These are phyloP conservation scores for Oscheius sp. DNA, from an alignment of 2,888 invertebrate species.

Conservation along the genomic window DNA sequence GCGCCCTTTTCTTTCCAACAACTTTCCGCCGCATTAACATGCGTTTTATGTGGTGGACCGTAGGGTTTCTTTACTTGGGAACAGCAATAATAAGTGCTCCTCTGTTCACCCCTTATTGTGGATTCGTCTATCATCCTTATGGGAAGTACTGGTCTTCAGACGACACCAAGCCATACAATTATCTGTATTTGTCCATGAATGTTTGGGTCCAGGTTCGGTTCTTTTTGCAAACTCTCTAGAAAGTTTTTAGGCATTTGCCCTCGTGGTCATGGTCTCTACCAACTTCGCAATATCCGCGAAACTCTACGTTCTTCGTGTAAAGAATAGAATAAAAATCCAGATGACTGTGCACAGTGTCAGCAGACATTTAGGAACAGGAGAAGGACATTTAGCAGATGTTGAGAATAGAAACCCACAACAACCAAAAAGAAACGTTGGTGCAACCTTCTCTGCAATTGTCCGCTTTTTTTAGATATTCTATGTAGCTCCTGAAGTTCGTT, in stretches of 20 bases:
- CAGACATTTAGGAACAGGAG: too few species aligned
- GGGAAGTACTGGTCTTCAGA: slow-evolving; percentile 11
- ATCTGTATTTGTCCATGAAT: not conserved
- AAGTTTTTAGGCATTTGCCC: not conserved
- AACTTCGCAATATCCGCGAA: not conserved
- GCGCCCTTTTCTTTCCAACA: slow-evolving; percentile 8
- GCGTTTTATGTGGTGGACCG: not conserved
- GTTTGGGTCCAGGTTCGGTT: not conserved
- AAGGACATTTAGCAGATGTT: too few species aligned
- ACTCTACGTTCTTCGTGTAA: not conserved
- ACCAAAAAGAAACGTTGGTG: not conserved
- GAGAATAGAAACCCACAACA: not conserved
- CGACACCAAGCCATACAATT: not conserved
- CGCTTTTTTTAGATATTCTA: not conserved
- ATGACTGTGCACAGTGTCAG: not conserved
- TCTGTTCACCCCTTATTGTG: slow-evolving; percentile 15
- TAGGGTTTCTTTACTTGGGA: not conserved
- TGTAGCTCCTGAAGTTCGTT: not conserved
- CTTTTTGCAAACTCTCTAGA: not conserved
- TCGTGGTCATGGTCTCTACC: not conserved
- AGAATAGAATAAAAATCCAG: not conserved
- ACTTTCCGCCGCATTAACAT: slow-evolving; percentile 7
- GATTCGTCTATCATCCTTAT: slow-evolving; percentile 2
- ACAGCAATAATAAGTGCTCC: not conserved
- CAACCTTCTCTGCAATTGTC: not conserved